phyloP scores from a whole-genome alignment of 2,797 vertebrate genomes.

The Nyctalus aviator region DNA sequence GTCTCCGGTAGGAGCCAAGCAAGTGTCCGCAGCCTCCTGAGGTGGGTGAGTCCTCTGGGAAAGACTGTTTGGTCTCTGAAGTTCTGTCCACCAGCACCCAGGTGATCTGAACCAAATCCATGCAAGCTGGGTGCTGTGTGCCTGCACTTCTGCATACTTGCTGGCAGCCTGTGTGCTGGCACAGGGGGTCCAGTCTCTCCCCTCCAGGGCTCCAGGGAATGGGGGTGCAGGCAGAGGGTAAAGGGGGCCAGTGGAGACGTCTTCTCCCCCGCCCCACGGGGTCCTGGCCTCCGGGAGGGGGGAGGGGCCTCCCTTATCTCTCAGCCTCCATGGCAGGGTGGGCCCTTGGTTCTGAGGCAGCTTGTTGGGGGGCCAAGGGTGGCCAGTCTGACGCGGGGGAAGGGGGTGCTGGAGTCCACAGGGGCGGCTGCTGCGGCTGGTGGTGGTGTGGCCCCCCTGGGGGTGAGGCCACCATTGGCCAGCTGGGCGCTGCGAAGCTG shows the following conservation, averaged over 20 bases:
- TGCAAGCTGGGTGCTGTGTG: slow-evolving; percentile 73
- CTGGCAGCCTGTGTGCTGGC: slow-evolving; percentile 18
- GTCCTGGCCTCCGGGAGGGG: slow-evolving; percentile 84
- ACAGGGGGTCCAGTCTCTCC: slow-evolving; percentile 79
- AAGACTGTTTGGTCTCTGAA: slow-evolving; percentile 73
- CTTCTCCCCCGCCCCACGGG: slow-evolving; percentile 69
- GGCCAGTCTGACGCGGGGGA: slow-evolving; percentile 91
- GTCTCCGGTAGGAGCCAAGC: slow-evolving; percentile 27
- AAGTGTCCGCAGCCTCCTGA: background rate
- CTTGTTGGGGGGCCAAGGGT: slow-evolving; percentile 90
- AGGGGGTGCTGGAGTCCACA: slow-evolving; percentile 92
- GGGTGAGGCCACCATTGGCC: slow-evolving; percentile 83
- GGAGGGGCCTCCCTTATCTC: slow-evolving; percentile 93
- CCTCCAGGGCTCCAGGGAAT: slow-evolving; percentile 74
- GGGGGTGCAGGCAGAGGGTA: slow-evolving; percentile 76
- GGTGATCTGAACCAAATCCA: slow-evolving; percentile 84
- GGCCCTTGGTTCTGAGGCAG: slow-evolving; percentile 94
- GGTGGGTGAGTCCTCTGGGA: background rate
- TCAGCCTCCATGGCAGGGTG: slow-evolving; percentile 97
- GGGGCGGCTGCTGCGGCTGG: slow-evolving; percentile 89
- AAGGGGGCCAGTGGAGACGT: slow-evolving; percentile 72
- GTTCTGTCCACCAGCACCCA: slow-evolving; percentile 82
- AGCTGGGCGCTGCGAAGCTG: slow-evolving; percentile 87
- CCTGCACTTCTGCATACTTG: background rate
- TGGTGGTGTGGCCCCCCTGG: slow-evolving; percentile 87